A percentile compares a stretch with the other conserved stretches of the same genome.
These are phyloP conservation scores for Petrolisthes cinctipes DNA, from an alignment of 2,888 invertebrate species.

Conservation along the genomic window DNA sequence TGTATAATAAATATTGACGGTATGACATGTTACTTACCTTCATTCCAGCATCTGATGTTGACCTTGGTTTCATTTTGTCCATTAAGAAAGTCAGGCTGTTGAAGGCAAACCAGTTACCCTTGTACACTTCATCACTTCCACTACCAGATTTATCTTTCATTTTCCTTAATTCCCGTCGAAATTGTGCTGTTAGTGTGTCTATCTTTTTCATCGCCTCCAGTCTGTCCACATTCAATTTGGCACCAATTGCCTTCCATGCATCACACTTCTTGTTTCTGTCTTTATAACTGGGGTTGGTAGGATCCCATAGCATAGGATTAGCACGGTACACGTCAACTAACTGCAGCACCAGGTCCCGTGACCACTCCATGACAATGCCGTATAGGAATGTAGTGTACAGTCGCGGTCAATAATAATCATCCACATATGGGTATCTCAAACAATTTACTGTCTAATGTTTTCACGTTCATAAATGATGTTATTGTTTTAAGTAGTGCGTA, in stretches of 20 bases:
- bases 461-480: no score
- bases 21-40: conserved; percentile 25
- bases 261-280: not conserved
- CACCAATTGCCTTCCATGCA: not conserved
- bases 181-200: not conserved
- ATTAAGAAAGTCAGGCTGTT: conserved; percentile 25
- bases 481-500: no score
- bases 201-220: not conserved
- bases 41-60: conserved; percentile 24
- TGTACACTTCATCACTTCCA: conserved; percentile 19
- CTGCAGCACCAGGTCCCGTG: conserved; percentile 8
- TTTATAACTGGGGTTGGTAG: conserved; percentile 18
- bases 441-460: no score
- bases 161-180: not conserved
- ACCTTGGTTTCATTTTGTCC: conserved; percentile 27
- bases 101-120: conserved; percentile 17
- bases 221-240: not conserved
- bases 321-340: conserved; percentile 1
- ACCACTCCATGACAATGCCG: not conserved
- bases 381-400: not conserved
- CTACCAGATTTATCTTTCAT: conserved; percentile 3
- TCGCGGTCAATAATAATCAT: no score
- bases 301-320: conserved; percentile 3
- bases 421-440: no score
- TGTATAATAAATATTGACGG: conserved; percentile 10